Conservation (phyloP, 2,888 invertebrate genomes). For the Busseola fusca region DNA sequence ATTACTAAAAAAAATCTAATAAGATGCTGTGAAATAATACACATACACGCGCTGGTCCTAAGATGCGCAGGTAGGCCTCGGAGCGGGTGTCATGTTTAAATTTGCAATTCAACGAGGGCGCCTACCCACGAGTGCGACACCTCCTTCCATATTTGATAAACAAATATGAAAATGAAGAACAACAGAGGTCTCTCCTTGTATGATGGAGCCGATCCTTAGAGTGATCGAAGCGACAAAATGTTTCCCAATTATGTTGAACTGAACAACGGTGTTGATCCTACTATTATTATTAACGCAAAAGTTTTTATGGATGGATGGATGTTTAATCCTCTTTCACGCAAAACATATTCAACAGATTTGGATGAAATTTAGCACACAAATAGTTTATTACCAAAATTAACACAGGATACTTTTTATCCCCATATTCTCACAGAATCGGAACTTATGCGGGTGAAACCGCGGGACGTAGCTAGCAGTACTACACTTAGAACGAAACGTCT, state of each 20-base stretch:
- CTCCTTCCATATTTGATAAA: conserved; percentile 69
- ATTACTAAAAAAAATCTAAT: conserved; percentile 49
- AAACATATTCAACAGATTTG: too few species aligned
- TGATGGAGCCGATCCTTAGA: background rate
- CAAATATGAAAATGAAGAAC: conserved; percentile 68
- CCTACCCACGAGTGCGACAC: conserved; percentile 68
- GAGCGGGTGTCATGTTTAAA: conserved; percentile 74
- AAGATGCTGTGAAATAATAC: conserved; percentile 42
- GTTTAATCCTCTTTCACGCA: too few species aligned
- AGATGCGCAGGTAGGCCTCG: conserved; percentile 29
- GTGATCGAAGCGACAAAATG: conserved; percentile 1
- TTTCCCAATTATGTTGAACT: background rate
- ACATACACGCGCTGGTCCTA: conserved; percentile 22
- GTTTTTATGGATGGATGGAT: too few species aligned
- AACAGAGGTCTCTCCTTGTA: conserved; percentile 15
- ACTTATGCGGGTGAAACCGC: too few species aligned
- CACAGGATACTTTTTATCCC: too few species aligned
- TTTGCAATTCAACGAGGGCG: conserved; percentile 77
- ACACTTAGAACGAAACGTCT: background rate
- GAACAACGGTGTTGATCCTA: too few species aligned
- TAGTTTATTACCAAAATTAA: too few species aligned
- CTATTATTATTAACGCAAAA: too few species aligned
- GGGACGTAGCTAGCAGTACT: background rate
- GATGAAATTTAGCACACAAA: too few species aligned
- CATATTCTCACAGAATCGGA: too few species aligned